Evolutionary conservation across 2,888 invertebrate genomes (phyloP), one percentile per base, ranked within the genome.

Genomic region (Sminthurides aquaticus): DNA sequence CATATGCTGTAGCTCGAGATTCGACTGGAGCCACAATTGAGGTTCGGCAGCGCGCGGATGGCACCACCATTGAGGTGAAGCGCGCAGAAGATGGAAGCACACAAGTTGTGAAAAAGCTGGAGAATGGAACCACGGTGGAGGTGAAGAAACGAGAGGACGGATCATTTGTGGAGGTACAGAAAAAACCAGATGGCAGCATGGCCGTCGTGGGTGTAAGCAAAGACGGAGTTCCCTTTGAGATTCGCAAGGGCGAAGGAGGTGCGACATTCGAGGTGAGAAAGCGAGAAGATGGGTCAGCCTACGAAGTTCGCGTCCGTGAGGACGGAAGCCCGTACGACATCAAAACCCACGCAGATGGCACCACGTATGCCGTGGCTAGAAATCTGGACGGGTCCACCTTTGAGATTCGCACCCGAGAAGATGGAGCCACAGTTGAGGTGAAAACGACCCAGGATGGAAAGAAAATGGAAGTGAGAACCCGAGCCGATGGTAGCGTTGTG

Each of bases 281-380:
- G 26, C 59, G 48, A 22, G 48, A 43, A 48, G 48, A 48, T 20
- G 59, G 59, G 15, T 20, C 24, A 15, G 49, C 59, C 1, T 59
- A 43, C 27, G 59, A 59, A 49, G 48, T 59, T 25, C 15, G 29
- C n/a, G 59, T 59, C 22, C 48, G 48, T 15, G 59, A 59, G 48
- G 59, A 59, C 25, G 59, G 59, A 8, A 59, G 48, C 49, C 59
- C 59, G 5, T 48, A 59, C 48, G 59, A 59, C 25, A 26, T 59
- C 11, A 48, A 49, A 3, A 59, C 48, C 2, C 22, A 5, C 20
- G 59, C 43, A 24, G 59, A 59, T 59, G 59, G 59, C 34, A 59
- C 59, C 43, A 59, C 59, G 15, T 59, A 59, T 49, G 59, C 59
- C 34, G 59, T 59, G 25, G 59, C 59, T 8, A 59, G 29, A 25